Base-by-base conservation (phyloP, 2,888 invertebrate genomes). In the Heliconius ethilla region DNA sequence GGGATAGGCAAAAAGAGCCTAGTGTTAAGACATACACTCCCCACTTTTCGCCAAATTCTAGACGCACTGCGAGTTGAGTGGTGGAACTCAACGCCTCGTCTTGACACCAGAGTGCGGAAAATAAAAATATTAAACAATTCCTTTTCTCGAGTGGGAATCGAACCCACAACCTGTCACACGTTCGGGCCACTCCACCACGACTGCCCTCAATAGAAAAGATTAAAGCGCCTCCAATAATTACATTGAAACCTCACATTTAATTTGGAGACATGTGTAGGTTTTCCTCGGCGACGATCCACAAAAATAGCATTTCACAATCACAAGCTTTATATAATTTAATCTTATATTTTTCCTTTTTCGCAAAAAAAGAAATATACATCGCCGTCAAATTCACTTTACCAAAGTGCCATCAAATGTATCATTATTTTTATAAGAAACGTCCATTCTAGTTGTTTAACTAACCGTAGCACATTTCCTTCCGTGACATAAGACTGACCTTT, bases 401-500 rank as follows among this genome's bases (percentile, higher is more conserved):
- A 80, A 79, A 78, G 85, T 86, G 83, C 86, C 82, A 86, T 85
- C 85, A 85, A 84, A 83, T 84, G 86, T 85, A 86, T 88, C 86
- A 87, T 88, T 89, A 89, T 91, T 89, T 88, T 86, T 88, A 78
- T 83, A 87, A 85, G 85, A 86, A 85, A 87, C 87, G 89, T 86
- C 89, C 88, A 90, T 90, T 91, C 89, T 89, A 87, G 89, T 89
- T 91, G 91, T 91, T 88, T 89, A 90, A 91, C 89, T 89, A 92
- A 91, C 89, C 89, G 86, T 87, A 85, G 85, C 85, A 87, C 88
- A 87, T 90, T 88, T 89, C 85, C 85, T 86, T 83, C 82, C 83
- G 83, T 80, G 88, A 85, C 89, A 89, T 90, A 90, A 90, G 90
- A 90, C 86, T 88, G 88, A 88, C 89, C 90, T 89, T 91, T 51